phyloP scores from a whole-genome alignment of 2,113 vertebrate genomes.

The Penelope pileata region DNA sequence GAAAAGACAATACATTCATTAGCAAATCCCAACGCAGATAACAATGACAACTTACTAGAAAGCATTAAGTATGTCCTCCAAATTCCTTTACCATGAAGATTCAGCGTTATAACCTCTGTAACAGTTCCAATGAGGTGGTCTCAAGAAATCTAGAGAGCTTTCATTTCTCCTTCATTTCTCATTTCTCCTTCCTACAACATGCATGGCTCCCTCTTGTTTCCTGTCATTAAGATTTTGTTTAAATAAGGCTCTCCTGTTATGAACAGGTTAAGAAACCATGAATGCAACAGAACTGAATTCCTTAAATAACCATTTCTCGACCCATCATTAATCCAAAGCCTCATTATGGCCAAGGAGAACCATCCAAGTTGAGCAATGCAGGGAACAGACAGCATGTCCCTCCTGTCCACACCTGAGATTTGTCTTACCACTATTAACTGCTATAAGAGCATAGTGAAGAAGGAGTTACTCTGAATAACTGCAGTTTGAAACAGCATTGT shows the following conservation, averaged over 20 bases:
- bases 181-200: not conserved
- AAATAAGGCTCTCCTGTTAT: not conserved
- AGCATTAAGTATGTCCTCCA: not conserved
- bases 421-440: not conserved
- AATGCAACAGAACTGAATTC: not conserved
- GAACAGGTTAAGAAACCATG: not conserved
- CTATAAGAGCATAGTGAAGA: not conserved
- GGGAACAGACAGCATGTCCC: not conserved
- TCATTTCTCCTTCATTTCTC: not conserved
- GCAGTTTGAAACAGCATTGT: not conserved
- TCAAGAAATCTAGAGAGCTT: not conserved
- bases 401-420: not conserved
- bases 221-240: not conserved
- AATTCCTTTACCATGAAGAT: not conserved
- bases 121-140: not conserved
- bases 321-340: not conserved
- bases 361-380: not conserved
- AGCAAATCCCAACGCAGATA: not conserved
- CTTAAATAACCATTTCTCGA: not conserved
- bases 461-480: not conserved
- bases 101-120: not conserved
- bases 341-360: not conserved
- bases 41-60: not conserved
- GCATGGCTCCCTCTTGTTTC: not conserved
- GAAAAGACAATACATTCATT: not conserved